Evolutionary conservation across 2,888 invertebrate genomes (phyloP).

Genomic region (Laothoe populi): DNA sequence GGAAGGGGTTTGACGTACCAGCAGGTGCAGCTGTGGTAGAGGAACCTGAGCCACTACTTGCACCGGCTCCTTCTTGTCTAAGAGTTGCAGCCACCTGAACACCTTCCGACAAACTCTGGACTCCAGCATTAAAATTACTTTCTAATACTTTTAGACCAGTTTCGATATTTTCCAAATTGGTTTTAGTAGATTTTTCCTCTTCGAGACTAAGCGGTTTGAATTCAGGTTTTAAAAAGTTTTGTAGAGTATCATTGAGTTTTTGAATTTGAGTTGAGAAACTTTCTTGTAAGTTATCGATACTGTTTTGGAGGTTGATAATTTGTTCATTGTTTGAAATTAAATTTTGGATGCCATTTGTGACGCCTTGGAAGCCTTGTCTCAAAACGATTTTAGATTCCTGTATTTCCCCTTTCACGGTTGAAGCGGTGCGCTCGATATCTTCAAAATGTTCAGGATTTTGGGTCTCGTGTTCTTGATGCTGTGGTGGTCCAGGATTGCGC

Average conservation of each 20-base stretch:
- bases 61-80: constrained; percentile 52
- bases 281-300: constrained; percentile 57
- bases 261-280: constrained; percentile 60
- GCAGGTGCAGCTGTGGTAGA: constrained; percentile 24
- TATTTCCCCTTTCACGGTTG: constrained; percentile 58
- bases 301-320: constrained; percentile 54
- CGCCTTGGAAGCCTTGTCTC: constrained; percentile 55
- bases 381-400: constrained; percentile 53
- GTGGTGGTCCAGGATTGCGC: constrained; percentile 69
- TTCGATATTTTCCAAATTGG: constrained; percentile 49
- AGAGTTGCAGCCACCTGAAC: constrained; percentile 55
- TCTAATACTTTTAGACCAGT: constrained; percentile 53
- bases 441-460: constrained; percentile 67
- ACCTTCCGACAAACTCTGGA: constrained; percentile 60
- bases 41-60: constrained; percentile 29
- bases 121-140: constrained; percentile 59
- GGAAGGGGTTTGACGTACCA: not conserved
- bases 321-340: constrained; percentile 58
- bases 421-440: constrained; percentile 51
- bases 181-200: constrained; percentile 41
- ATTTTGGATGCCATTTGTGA: constrained; percentile 60
- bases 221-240: constrained; percentile 50
- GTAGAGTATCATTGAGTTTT: constrained; percentile 62
- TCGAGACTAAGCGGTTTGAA: constrained; percentile 34
- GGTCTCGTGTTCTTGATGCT: constrained; percentile 74